Percentiles rank a stretch among this genome's conserved stretches.
Conservation (phyloP, 2,888 invertebrate species). For the Mesopsocus fuscifrons region DNA sequence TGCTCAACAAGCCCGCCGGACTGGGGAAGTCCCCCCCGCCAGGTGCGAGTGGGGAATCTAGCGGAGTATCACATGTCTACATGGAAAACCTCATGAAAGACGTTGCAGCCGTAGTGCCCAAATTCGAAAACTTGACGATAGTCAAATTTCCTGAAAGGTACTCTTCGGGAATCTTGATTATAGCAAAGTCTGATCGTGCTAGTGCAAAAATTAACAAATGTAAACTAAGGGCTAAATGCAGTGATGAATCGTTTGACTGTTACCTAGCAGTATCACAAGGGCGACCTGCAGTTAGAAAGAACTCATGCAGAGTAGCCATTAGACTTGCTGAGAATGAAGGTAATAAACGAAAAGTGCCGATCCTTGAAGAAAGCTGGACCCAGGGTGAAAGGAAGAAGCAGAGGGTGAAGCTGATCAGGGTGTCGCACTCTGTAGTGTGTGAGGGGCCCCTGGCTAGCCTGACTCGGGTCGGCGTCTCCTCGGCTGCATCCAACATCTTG, state of each 20-base stretch:
- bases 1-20: background rate
- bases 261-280: background rate
- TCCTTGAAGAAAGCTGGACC: background rate
- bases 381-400: background rate
- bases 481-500: background rate
- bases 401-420: background rate
- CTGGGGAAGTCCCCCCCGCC: background rate
- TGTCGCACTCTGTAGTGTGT: background rate
- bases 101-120: background rate
- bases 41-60: background rate
- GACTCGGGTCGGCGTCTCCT: background rate
- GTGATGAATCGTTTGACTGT: background rate
- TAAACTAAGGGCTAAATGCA: background rate
- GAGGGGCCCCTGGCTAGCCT: background rate
- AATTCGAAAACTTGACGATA: background rate
- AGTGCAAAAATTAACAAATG: background rate
- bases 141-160: background rate
- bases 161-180: background rate
- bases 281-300: background rate
- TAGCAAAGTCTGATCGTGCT: background rate
- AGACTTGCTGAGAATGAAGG: background rate
- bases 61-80: too few species aligned
- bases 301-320: background rate
- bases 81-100: background rate
- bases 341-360: background rate